Conservation (phyloP, 1,140 invertebrate genomes). For the Anastatus disparis region DNA sequence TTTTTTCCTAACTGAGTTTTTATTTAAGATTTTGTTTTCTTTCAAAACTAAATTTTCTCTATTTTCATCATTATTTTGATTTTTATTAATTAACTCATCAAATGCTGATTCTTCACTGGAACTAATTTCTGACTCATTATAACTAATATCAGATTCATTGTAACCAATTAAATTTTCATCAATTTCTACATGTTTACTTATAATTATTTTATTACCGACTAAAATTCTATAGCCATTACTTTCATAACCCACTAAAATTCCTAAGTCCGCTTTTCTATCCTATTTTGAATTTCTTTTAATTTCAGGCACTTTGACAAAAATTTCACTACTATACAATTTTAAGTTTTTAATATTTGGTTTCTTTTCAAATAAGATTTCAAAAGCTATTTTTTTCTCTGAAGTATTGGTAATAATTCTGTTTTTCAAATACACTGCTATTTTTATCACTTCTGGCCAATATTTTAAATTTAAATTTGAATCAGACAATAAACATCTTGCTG, state of each 20-base stretch:
- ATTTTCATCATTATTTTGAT: too few relatives aligned
- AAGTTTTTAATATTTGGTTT: too few relatives aligned
- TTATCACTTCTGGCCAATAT: slow-evolving; percentile 54
- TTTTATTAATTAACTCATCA: neutral
- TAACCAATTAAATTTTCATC: neutral
- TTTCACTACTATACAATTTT: too few relatives aligned
- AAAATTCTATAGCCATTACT: slow-evolving; percentile 45
- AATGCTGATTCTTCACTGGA: neutral
- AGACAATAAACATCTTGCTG: too few relatives aligned
- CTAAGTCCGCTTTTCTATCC: slow-evolving; percentile 43
- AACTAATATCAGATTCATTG: too few relatives aligned
- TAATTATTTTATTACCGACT: slow-evolving; percentile 6
- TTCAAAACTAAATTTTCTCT: too few relatives aligned
- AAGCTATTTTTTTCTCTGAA: too few relatives aligned
- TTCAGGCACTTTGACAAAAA: too few relatives aligned
- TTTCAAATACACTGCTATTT: too few relatives aligned
- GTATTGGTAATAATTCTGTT: too few relatives aligned
- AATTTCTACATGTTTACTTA: slow-evolving; percentile 5
- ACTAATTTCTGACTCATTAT: neutral
- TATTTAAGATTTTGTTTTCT: too few relatives aligned
- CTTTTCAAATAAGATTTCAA: slow-evolving; percentile 45
- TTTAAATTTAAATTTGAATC: slow-evolving; percentile 1
- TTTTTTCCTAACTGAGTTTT: too few relatives aligned
- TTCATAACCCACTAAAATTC: slow-evolving; percentile 42
- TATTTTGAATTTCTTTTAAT: slow-evolving; percentile 45